Evolutionary conservation across 2,797 vertebrate genomes (phyloP), one percentile per base, ranked within the genome.

Genomic region (Catharus ustulatus): DNA sequence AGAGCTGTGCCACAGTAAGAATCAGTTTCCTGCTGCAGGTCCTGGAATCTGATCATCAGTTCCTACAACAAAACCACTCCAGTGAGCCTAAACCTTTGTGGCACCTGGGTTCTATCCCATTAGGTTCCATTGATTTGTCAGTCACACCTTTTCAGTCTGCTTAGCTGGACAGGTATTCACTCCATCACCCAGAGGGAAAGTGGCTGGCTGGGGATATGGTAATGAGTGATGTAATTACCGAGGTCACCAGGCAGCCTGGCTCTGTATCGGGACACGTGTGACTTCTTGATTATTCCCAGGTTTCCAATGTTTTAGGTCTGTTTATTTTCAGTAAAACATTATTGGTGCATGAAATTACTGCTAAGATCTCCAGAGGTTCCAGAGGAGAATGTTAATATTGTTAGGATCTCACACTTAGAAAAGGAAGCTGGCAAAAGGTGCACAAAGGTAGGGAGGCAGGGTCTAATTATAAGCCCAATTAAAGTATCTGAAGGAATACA

Each of bases 311-410:
- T 95, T 96, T 94, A 71, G 80, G 62, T 78, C 85, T 95, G 61
- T 95, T 94, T 95, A 51, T 95, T 96, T 89, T 93, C 64, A 91
- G 58, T 84, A 59, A 91, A 95, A 89, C 2, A 48, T 91, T 91
- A 84, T 74, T 95, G 74, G 84, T 71, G 61, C 72, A 78, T 79
- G 91, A 94, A 97, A 95, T 81, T 94, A 71, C 83, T 90, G 64
- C 73, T 84, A 74, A 83, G 67, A 78, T 87, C 89, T 94, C 66
- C 45, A 75, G 95, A 94, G 63, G 64, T 80, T 78, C 75, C n/a
- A 38, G 18, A 76, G 55, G 58, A 95, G 48, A 94, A 93, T 73
- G 92, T 63, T 91, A 73, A 73, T 93, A 96, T 96, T 96, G 68
- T 96, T 95, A 82, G 74, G 66, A 69, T 77, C 78, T 82, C 5